Percentiles rank a stretch among this genome's conserved stretches.
These are phyloP conservation scores for Ashinkailepas kermadecensis DNA, from an alignment of 2,888 invertebrate genomes.

Conservation along the genomic window DNA sequence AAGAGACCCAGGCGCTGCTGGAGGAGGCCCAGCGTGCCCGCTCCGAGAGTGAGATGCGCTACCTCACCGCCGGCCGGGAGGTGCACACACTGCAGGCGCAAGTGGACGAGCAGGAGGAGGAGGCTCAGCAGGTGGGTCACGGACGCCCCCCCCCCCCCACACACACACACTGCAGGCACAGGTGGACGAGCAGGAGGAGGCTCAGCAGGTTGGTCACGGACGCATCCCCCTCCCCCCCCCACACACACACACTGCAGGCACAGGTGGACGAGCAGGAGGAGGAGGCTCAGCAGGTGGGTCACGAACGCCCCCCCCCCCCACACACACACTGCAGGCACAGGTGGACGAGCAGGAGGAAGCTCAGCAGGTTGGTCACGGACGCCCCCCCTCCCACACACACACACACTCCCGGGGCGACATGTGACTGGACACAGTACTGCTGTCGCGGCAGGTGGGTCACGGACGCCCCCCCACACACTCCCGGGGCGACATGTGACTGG, in stretches of 20 bases:
- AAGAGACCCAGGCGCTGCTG: slow-evolving; percentile 70
- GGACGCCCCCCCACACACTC: no score
- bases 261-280: slow-evolving; percentile 86
- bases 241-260: slow-evolving; percentile 60
- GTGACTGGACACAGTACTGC: no score
- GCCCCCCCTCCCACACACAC: no score
- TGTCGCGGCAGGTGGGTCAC: no score
- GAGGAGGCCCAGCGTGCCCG: slow-evolving; percentile 69
- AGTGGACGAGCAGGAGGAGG: slow-evolving; percentile 89
- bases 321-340: no score
- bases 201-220: slow-evolving; percentile 56
- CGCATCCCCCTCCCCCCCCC: no score
- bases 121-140: slow-evolving; percentile 61
- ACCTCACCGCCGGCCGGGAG: slow-evolving; percentile 63
- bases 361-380: no score
- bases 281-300: slow-evolving; percentile 65
- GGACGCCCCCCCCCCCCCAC: background rate
- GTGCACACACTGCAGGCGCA: slow-evolving; percentile 68
- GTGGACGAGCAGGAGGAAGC: no score
- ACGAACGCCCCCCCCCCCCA: no score
- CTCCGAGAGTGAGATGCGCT: slow-evolving; percentile 71
- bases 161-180: slow-evolving; percentile 53
- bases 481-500: no score
- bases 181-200: slow-evolving; percentile 90
- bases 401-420: no score